Evolutionary conservation across 2,888 invertebrate genomes (phyloP).

Genomic region (Xestia ashworthii): DNA sequence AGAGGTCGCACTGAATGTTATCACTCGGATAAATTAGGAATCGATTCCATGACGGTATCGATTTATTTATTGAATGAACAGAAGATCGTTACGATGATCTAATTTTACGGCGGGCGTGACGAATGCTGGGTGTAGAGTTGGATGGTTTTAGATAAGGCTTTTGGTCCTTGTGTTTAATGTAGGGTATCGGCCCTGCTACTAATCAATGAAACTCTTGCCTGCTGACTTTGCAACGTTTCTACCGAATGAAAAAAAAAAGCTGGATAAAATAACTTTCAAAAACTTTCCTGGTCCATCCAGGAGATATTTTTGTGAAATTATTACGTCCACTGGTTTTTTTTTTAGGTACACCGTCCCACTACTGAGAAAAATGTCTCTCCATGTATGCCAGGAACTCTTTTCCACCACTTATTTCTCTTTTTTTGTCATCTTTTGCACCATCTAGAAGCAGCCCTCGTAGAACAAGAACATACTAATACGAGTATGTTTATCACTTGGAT

Average conservation of each 20-base stretch:
- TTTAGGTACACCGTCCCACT: background rate
- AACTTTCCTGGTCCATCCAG: background rate
- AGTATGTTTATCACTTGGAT: background rate
- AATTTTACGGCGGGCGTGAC: constrained; percentile 79
- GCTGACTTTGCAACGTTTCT: background rate
- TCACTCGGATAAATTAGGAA: constrained; percentile 81
- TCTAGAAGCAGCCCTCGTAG: background rate
- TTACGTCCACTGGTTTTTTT: no score
- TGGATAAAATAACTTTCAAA: background rate
- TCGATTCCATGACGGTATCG: constrained; percentile 75
- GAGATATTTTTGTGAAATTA: no score
- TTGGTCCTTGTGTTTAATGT: background rate
- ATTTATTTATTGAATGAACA: constrained; percentile 75
- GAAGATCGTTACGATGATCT: constrained; percentile 79
- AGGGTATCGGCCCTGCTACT: background rate
- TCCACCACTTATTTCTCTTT: background rate
- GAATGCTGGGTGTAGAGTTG: constrained; percentile 50
- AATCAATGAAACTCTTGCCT: background rate
- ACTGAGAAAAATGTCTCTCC: background rate
- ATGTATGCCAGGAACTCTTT: background rate
- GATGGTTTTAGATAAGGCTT: constrained; percentile 37
- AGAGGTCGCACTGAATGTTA: constrained; percentile 77
- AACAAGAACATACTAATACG: background rate
- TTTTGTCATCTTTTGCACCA: background rate
- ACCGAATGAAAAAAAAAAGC: background rate